phyloP scores from a whole-genome alignment of 2,888 invertebrate genomes.

The Amphimallon solstitiale region DNA sequence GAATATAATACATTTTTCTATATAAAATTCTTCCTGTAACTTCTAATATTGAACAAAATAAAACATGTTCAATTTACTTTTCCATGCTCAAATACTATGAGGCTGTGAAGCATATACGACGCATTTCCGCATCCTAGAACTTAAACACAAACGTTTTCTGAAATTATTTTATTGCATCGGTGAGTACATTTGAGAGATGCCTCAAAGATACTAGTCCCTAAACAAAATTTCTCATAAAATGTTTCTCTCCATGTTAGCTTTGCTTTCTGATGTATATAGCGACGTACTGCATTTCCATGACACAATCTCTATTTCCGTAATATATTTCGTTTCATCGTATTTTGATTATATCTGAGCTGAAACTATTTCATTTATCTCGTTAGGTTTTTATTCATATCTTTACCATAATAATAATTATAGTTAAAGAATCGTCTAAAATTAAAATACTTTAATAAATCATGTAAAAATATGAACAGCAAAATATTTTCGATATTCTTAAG shows the following conservation, averaged over 20 bases:
- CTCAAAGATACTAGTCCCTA: not conserved
- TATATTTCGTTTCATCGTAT: no score
- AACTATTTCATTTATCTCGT: no score
- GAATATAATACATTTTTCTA: no score
- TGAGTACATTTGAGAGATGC: not conserved
- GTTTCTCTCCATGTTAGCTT: conserved; percentile 1
- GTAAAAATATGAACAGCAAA: no score
- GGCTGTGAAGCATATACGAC: not conserved
- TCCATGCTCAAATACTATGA: not conserved
- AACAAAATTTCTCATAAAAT: conserved; percentile 19
- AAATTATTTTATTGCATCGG: conserved; percentile 20
- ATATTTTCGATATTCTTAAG: no score
- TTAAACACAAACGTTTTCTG: not conserved
- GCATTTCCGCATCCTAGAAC: not conserved
- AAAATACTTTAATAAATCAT: no score
- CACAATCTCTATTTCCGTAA: no score
- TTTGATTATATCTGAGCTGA: no score
- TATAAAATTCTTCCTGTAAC: no score
- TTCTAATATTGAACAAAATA: conserved; percentile 7
- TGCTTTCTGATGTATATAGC: not conserved
- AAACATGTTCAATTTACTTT: conserved; percentile 1
- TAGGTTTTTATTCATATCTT: not conserved
- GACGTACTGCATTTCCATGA: no score
- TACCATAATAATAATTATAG: no score
- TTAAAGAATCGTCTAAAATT: no score